Base-by-base conservation (phyloP, 1,140 invertebrate species). In the Drosophila equinoxialis region DNA sequence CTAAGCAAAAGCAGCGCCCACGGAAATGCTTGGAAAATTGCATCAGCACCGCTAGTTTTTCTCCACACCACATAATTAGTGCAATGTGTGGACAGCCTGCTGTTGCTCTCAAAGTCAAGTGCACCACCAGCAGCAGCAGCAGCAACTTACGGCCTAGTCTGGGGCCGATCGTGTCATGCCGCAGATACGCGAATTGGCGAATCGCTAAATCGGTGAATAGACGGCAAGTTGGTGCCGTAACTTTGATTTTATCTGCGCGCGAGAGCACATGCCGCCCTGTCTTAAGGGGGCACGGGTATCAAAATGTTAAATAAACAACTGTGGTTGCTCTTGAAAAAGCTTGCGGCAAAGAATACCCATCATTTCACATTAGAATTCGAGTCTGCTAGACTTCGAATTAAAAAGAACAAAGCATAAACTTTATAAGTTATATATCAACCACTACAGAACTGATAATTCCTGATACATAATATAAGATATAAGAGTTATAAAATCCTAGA, bases 81-180 rank as follows among this genome's bases (percentile, higher is more conserved):
- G 76, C 83, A 83, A 87, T 87, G 83, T 87, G 83, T 83, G 83
- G 83, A 86, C 83, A 89, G 79, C 72, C 79, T 45, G 77, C 41
- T 45, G 37, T 4, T 39, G 37, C 11, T 37, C 45, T 51, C 20
- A 60, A 45, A 77, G 65, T 76, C 74, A 77, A 77, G 74, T 77
- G 74, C 74, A 58, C 30, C 55, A 30, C 30, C 20, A 41, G 2
- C 23, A 26, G 23, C 72, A 71, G 71, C 20, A 58, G 33, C 33
- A 11, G 42, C 17, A 51, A 51, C 20, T 23, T 59, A 35, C 14
- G 57, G 57, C 57, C 26, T 20, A 62, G 39, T 42, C 20, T 30
- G 20, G 61, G 42, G 64, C 64, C 23, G 54, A 66, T 66, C 65
- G 54, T 64, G 62, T 64, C 39, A 48, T 51, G 48, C 48, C 45